These are phyloP conservation scores for Spialia ferax DNA, from an alignment of 2,888 invertebrate species.

Conservation along the genomic window DNA sequence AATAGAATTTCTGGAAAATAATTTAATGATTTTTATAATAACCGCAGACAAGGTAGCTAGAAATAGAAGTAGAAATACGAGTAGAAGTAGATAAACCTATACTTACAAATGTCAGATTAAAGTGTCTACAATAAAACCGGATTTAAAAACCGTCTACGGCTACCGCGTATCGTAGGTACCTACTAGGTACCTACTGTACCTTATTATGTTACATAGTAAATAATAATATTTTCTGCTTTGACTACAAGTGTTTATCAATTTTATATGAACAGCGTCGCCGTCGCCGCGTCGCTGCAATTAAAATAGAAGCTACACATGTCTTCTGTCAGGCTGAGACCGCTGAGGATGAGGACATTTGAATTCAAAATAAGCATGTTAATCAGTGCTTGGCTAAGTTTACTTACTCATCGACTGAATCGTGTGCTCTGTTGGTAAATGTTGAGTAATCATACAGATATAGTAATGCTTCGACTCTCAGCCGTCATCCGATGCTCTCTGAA, in stretches of 20 bases:
- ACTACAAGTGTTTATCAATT: background rate
- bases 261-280: background rate
- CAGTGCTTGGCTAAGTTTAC: conserved; percentile 26
- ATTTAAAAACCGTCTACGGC: no score
- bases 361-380: conserved; percentile 36
- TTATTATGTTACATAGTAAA: no score
- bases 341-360: conserved; percentile 10
- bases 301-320: background rate
- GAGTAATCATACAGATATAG: conserved; percentile 78
- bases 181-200: no score
- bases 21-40: no score
- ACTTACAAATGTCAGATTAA: no score
- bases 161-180: no score
- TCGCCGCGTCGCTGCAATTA: background rate
- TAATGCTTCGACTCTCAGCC: conserved; percentile 53
- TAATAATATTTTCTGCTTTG: no score
- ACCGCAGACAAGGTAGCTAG: no score
- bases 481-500: conserved; percentile 56
- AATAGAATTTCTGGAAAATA: no score
- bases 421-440: conserved; percentile 50
- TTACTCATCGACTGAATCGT: conserved; percentile 42
- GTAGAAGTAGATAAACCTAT: no score
- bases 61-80: no score
- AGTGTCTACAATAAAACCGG: no score
- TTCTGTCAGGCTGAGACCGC: conserved; percentile 1